Conservation (phyloP, 2,113 vertebrate genomes). For the Sciurus niger region DNA sequence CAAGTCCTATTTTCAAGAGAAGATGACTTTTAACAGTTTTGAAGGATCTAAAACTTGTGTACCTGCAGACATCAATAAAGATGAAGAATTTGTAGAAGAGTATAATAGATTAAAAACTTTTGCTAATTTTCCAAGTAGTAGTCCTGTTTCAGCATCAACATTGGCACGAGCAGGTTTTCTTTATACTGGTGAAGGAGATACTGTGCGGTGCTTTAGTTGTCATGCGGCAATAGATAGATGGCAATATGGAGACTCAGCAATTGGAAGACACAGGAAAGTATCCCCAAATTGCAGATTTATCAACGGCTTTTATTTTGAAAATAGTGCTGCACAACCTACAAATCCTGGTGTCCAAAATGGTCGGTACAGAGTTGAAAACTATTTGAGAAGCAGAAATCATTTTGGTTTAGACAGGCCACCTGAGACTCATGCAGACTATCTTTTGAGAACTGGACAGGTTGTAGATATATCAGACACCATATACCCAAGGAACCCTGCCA, state of each 20-base stretch:
- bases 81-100: constrained; percentile 90
- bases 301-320: constrained; percentile 80
- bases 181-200: constrained; percentile 93
- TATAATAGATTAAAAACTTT: constrained; percentile 91
- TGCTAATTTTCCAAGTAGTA: constrained; percentile 87
- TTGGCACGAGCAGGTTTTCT: constrained; percentile 95
- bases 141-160: constrained; percentile 88
- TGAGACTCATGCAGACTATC: constrained; percentile 87
- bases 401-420: constrained; percentile 75
- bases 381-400: constrained; percentile 32
- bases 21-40: constrained; percentile 87
- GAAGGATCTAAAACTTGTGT: constrained; percentile 74
- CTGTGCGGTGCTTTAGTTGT: constrained; percentile 96
- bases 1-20: constrained; percentile 73
- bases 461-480: constrained; percentile 91
- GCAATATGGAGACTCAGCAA: constrained; percentile 91
- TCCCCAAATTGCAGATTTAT: constrained; percentile 94
- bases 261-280: constrained; percentile 91
- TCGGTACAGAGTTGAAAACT: constrained; percentile 78
- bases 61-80: constrained; percentile 77
- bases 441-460: constrained; percentile 93
- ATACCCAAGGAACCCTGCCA: constrained; percentile 91
- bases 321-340: constrained; percentile 67
- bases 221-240: constrained; percentile 91
- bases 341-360: constrained; percentile 73